Base-by-base conservation (phyloP, 2,113 vertebrate species). In the Corythaeola cristata region DNA sequence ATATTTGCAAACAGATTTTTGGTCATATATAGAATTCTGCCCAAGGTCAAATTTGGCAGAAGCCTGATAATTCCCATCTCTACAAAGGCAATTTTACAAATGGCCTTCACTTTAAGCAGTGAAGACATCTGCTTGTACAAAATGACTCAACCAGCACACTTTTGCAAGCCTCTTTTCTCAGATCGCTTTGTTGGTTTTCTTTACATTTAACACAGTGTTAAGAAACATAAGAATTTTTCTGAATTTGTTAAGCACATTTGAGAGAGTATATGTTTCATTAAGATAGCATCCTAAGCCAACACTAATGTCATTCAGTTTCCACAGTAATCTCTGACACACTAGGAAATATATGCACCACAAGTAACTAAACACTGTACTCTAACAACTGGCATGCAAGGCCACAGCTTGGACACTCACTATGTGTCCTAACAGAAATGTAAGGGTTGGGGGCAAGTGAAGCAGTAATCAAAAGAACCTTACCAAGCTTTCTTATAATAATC, bases 191-290 rank as follows among this genome's bases (percentile, higher is more conserved):
- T 1, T 91, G 76, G 14, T 63, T 93, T 96, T 82, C 77, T 91
- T 94, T 92, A 50, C 73, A 68, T 95, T 90, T 89, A 82, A 71
- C 59, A 86, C 30, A 37, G 84, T 37, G 39, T 73, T 88, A 97
- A 95, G 69, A 93, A 91, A 88, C 67, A 64, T 12, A 23, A 83
- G 35, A 79, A 32, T 63, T 75, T 85, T 75, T 91, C 69, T 91
- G 41, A 68, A 78, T 92, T 88, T 64, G 45, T 85, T 84, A 67
- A 77, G 73, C 35, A 86, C 37, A 63, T 80, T 59, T 62, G 59
- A 96, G 90, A 50, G 41, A 80, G n/a, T 86, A 2, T 35, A 47
- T 56, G 33, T 91, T 93, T 93, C 78, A 88, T 68, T 85, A 72
- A 90, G 58, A 66, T 0, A 77, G 41, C 71, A 95, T 66, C 55